Conservation (phyloP, 2,888 invertebrate genomes). For the Cephus spinipes region DNA sequence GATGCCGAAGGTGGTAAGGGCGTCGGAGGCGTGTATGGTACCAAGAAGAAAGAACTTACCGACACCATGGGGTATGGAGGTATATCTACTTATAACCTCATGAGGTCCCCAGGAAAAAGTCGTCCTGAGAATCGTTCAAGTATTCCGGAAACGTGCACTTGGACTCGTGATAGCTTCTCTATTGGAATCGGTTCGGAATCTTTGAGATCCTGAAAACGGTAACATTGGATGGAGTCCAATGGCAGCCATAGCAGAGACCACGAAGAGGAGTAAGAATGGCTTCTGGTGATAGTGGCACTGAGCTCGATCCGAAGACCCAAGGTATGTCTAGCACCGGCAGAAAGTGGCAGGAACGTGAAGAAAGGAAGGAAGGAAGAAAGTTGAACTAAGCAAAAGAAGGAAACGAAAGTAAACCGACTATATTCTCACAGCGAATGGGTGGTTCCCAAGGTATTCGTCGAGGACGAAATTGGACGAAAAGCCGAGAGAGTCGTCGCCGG, state of each 20-base stretch:
- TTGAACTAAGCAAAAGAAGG: neutral
- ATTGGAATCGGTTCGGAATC: neutral
- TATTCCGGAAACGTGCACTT: neutral
- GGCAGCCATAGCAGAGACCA: neutral
- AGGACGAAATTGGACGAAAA: conserved; percentile 41
- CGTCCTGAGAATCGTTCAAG: neutral
- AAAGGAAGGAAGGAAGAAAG: neutral
- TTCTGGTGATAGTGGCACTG: neutral
- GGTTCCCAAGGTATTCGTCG: neutral
- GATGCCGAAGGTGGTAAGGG: neutral
- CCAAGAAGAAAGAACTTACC: neutral
- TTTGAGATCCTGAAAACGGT: neutral
- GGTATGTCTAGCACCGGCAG: neutral
- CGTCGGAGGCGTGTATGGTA: neutral
- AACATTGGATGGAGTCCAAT: neutral
- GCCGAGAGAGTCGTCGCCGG: conserved; percentile 33
- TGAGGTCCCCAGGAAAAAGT: neutral
- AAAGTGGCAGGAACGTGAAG: neutral
- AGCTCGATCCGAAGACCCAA: neutral
- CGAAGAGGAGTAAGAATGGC: neutral
- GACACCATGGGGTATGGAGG: neutral
- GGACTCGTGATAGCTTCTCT: neutral
- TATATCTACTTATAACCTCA: neutral
- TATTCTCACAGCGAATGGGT: neutral
- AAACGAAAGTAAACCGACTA: neutral